Base-by-base conservation (phyloP, 2,797 vertebrate genomes). In the Chloroceryle amazona region DNA sequence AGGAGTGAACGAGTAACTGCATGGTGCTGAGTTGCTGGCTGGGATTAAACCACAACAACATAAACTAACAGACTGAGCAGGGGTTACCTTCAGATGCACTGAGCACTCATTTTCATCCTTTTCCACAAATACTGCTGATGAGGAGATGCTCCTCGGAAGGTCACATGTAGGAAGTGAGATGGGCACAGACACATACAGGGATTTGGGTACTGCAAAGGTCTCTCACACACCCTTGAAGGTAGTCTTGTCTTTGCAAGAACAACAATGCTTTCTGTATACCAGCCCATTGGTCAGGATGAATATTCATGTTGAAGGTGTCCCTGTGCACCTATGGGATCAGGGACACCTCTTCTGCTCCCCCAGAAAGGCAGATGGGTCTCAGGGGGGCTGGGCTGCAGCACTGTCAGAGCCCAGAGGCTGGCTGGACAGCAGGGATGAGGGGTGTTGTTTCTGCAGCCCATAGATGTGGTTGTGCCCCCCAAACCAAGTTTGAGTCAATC, bases 351-450 rank as follows among this genome's bases (percentile, higher is more conserved):
- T 31, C 28, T 74, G n/a, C 10, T 11, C 2, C 4, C 2, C 11
- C 2, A 1, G 22, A 35, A 57, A 52, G 19, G n/a, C 21, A 89
- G 20, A 9, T 67, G 35, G 8, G 7, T 78, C 47, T 63, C 33
- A 33, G 9, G 5, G 6, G 1, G 11, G 0, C 2, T 46, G 39
- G 20, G 37, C 13, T 1, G 0, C 1, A 2, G 57, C 57, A 54
- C 18, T 49, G 2, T 14, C 47, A 79, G 66, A 74, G 26, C 29
- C 12, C 35, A 1, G 1, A 47, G 23, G 31, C 55, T 46, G 47
- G 7, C 29, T 55, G 61, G 35, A 52, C 4, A 11, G 10, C 4
- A 37, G 17, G 4, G 31, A 37, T 68, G 37, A 41, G 10, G 25
- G 4, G 2, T 35, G 37, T 19, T 6, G 1, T 26, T 13, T 55